A percentile compares a stretch with the other conserved stretches of the same genome.
These are phyloP conservation scores for Patella depressa DNA, from an alignment of 2,888 invertebrate genomes.

Conservation along the genomic window DNA sequence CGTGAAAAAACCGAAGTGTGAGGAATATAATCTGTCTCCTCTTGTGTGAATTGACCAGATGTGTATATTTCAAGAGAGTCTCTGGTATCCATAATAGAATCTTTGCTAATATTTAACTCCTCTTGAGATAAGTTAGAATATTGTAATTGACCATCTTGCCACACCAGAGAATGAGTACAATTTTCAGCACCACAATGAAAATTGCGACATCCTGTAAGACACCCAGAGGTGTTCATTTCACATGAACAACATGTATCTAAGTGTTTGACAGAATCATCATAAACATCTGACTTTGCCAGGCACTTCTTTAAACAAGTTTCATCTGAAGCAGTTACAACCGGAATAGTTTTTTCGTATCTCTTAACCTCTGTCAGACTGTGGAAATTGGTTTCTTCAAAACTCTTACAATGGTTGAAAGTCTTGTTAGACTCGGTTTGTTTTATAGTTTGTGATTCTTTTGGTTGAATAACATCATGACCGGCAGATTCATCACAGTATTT, in stretches of 20 bases:
- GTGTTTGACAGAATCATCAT: background rate
- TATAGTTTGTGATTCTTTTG: too few relatives aligned
- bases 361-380: background rate
- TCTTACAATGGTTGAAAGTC: background rate
- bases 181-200: slow-evolving; percentile 4
- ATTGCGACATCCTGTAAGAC: background rate
- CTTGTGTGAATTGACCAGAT: background rate
- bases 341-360: background rate
- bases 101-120: background rate
- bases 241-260: too few relatives aligned
- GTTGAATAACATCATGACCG: too few relatives aligned
- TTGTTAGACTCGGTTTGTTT: too few relatives aligned
- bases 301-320: background rate
- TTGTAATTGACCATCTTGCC: background rate
- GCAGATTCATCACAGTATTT: too few relatives aligned
- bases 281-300: background rate
- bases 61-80: background rate
- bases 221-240: background rate
- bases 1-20: background rate
- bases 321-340: background rate
- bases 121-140: background rate
- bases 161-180: background rate
- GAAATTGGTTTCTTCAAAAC: background rate
- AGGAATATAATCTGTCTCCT: background rate
- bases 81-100: background rate